Percentiles rank a stretch among this genome's conserved stretches.
Conservation (phyloP, 2,113 vertebrate genomes). For the Romanogobio albipinnatus region DNA sequence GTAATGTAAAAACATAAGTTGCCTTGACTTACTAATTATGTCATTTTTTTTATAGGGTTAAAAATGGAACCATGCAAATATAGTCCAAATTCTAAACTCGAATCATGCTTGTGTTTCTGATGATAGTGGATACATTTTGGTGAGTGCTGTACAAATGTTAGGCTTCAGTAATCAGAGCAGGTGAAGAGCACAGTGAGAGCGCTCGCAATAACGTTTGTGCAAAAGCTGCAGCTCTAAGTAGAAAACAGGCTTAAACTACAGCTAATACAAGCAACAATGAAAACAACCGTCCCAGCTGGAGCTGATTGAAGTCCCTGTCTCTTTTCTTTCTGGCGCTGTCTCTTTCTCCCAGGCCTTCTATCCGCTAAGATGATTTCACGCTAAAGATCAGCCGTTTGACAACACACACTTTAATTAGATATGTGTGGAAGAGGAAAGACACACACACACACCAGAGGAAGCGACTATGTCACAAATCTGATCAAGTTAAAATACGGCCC, state of each 20-base stretch:
- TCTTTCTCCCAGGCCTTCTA: constrained; percentile 27
- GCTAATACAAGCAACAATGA: constrained; percentile 84
- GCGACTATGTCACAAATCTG: neutral
- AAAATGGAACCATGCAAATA: neutral
- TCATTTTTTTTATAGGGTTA: no score
- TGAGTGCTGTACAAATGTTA: neutral
- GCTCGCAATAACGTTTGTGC: constrained; percentile 80
- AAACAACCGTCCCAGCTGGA: constrained; percentile 81
- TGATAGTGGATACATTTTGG: neutral
- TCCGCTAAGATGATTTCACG: constrained; percentile 85
- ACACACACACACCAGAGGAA: neutral
- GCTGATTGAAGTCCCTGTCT: constrained; percentile 84
- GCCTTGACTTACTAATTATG: no score
- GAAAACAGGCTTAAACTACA: constrained; percentile 94
- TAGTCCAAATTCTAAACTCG: neutral
- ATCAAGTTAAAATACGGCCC: neutral
- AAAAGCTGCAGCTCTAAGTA: constrained; percentile 84
- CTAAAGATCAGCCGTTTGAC: constrained; percentile 74
- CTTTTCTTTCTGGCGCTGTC: constrained; percentile 71
- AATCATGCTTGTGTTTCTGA: neutral
- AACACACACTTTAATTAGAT: constrained; percentile 86
- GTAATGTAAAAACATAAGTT: no score
- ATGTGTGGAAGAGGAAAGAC: constrained; percentile 30
- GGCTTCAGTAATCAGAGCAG: constrained; percentile 58
- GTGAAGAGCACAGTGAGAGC: constrained; percentile 77